phyloP scores from a whole-genome alignment of 2,888 invertebrate species.

The Pegoplata infirma region DNA sequence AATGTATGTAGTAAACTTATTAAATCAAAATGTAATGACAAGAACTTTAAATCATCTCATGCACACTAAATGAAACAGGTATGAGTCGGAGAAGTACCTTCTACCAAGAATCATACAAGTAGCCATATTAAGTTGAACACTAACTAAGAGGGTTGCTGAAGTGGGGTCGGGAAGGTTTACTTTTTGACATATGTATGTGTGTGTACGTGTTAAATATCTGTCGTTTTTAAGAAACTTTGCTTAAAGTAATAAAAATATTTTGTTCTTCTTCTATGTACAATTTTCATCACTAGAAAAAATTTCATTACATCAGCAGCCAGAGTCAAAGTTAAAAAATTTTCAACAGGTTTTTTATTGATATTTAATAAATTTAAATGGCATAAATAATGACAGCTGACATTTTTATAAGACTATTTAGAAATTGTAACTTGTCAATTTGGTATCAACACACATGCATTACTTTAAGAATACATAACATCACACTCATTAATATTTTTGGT shows the following conservation, averaged over 20 bases:
- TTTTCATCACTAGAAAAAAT: not conserved
- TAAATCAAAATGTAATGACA: slow-evolving; percentile 58
- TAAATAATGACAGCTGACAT: not conserved
- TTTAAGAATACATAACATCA: no score
- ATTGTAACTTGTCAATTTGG: no score
- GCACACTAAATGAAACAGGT: slow-evolving; percentile 2
- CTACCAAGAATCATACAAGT: slow-evolving; percentile 23
- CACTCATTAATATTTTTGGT: no score
- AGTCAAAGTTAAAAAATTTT: not conserved
- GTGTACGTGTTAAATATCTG: slow-evolving; percentile 56
- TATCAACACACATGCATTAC: no score
- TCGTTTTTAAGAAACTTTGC: slow-evolving; percentile 33
- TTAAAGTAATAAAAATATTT: slow-evolving; percentile 13
- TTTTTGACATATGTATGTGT: slow-evolving; percentile 27
- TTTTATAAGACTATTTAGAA: no score
- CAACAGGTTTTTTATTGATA: not conserved
- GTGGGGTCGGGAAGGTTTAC: slow-evolving; percentile 17
- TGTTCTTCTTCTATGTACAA: not conserved
- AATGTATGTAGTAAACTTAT: slow-evolving; percentile 47
- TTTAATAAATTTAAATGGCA: not conserved
- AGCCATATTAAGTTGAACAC: slow-evolving; percentile 37
- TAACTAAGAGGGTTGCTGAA: slow-evolving; percentile 31
- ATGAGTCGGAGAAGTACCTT: no score
- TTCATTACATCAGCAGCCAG: not conserved
- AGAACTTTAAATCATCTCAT: slow-evolving; percentile 51